Evolutionary conservation across 53 echinoderm and acorn worm species (phyloP).

Genomic region (Pentamera pediparva): DNA sequence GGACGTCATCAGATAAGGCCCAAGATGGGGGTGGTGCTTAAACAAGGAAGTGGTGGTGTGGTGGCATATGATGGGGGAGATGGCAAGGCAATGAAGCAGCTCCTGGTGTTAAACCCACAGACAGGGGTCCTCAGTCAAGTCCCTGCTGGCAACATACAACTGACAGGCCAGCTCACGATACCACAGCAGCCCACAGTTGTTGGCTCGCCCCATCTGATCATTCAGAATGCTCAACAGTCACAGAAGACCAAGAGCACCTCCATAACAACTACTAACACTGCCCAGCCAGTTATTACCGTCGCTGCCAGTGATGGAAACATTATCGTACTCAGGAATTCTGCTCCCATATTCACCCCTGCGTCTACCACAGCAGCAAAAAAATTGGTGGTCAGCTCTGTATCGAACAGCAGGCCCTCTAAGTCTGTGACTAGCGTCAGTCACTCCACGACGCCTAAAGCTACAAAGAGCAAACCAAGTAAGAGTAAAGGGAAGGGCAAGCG

Average conservation of each 20-base stretch:
- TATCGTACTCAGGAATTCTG: conserved; percentile 65
- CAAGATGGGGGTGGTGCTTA: not conserved
- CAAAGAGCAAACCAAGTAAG: not conserved
- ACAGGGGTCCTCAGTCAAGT: conserved; percentile 16
- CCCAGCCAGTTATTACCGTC: conserved; percentile 78
- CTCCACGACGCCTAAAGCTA: not conserved
- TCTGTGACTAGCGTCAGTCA: not conserved
- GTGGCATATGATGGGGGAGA: not conserved
- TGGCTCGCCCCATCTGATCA: conserved; percentile 9
- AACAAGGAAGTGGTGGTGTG: not conserved
- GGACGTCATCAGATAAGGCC: conserved; percentile 14
- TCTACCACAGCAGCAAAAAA: no score
- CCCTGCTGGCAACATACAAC: conserved; percentile 10
- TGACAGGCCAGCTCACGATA: conserved; percentile 21
- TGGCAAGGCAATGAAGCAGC: conserved; percentile 15
- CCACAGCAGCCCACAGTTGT: conserved; percentile 12
- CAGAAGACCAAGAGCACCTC: conserved; percentile 7
- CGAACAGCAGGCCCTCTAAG: not conserved
- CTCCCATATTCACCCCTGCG: no score
- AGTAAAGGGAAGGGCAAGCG: conserved; percentile 4
- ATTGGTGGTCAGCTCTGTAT: no score
- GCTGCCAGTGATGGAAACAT: conserved; percentile 88
- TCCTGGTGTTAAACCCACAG: conserved; percentile 23
- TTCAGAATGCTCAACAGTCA: conserved; percentile 13
- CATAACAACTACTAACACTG: not conserved